Evolutionary conservation across 2,113 vertebrate genomes (phyloP).

Genomic region (Xenus cinereus): DNA sequence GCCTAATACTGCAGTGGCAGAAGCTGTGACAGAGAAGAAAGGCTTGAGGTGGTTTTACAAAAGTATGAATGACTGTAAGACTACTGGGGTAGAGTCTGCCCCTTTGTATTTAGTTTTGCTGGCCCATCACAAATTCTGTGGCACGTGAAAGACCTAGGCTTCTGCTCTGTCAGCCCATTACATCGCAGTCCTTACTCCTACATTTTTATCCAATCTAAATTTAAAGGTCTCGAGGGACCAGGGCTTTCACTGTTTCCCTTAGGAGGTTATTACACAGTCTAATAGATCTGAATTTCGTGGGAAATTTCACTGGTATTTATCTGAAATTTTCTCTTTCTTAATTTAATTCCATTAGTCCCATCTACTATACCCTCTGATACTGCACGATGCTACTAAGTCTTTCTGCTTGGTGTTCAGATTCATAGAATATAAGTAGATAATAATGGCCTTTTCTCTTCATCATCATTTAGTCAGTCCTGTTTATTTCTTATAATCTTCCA

Average conservation of each 20-base stretch:
- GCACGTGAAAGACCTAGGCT: neutral
- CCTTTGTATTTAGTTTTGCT: neutral
- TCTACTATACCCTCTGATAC: neutral
- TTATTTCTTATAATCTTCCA: neutral
- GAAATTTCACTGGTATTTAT: neutral
- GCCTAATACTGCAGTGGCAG: neutral
- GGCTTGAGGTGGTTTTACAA: neutral
- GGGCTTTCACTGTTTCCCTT: neutral
- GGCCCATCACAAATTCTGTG: neutral
- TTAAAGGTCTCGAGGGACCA: neutral
- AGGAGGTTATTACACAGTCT: neutral
- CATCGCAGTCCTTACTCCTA: neutral
- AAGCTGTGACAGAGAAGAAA: neutral
- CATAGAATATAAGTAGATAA: neutral
- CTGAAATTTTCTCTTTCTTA: neutral
- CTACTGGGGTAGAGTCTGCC: neutral
- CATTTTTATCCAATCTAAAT: neutral
- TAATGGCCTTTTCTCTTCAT: neutral
- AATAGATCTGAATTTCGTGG: neutral
- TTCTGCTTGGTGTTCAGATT: neutral
- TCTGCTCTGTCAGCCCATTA: neutral
- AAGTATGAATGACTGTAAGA: neutral
- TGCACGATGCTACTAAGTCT: neutral
- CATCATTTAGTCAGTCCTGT: neutral
- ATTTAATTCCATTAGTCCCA: neutral